Conservation (phyloP, 2,113 vertebrate species). For the Oncorhynchus clarkii region DNA sequence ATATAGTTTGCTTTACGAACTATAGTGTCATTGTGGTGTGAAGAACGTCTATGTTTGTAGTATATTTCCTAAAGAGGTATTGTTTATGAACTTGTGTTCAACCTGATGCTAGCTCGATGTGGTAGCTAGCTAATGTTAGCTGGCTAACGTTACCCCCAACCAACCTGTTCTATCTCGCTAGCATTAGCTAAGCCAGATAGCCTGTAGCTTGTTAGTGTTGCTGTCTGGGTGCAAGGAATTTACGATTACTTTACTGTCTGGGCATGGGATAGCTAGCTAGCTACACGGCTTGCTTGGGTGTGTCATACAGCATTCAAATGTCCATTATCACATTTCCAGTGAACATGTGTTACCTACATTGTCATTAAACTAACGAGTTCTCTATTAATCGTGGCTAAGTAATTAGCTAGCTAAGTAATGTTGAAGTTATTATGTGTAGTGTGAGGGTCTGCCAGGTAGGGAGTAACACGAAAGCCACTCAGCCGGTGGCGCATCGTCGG, state of each 20-base stretch:
- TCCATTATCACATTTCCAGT: no score
- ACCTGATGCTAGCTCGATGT: not conserved
- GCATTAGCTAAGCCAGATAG: not conserved
- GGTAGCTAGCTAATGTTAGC: constrained; percentile 21
- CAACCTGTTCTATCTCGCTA: not conserved
- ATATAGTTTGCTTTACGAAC: constrained; percentile 5
- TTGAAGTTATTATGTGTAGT: no score
- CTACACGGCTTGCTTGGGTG: no score
- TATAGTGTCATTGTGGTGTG: constrained; percentile 32
- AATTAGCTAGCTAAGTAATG: no score
- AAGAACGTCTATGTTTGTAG: not conserved
- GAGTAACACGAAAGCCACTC: no score
- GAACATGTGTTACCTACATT: no score
- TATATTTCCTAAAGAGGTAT: not conserved
- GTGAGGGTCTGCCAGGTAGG: no score
- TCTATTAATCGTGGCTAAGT: no score
- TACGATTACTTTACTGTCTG: not conserved
- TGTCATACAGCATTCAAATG: no score
- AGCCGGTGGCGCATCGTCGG: no score
- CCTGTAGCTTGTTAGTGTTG: not conserved
- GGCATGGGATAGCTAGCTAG: no score
- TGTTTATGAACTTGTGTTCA: not conserved
- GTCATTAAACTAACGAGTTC: no score
- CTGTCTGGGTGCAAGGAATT: not conserved
- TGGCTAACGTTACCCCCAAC: constrained; percentile 50